Conservation (phyloP, 1,140 invertebrate genomes). For the Physella acuta region DNA sequence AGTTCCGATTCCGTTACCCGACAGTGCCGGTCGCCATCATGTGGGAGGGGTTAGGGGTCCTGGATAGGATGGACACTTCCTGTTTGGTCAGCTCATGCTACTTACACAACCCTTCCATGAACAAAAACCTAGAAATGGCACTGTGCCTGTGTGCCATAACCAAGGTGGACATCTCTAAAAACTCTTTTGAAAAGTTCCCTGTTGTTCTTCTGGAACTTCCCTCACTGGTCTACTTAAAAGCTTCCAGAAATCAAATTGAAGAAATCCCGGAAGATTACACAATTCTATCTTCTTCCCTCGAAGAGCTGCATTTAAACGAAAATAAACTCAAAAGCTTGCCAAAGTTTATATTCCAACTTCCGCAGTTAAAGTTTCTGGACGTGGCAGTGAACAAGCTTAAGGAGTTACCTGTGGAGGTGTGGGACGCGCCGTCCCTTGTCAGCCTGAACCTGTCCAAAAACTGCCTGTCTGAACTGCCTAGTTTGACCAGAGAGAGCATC, state of each 20-base stretch:
- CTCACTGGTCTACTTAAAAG: slow-evolving; percentile 77
- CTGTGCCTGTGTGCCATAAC: slow-evolving; percentile 85
- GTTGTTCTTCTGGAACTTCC: slow-evolving; percentile 79
- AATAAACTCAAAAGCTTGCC: slow-evolving; percentile 82
- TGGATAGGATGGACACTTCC: slow-evolving; percentile 67
- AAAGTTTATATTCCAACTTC: slow-evolving; percentile 78
- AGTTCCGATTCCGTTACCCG: slow-evolving; percentile 73
- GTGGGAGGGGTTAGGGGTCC: slow-evolving; percentile 78
- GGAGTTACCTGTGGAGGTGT: slow-evolving; percentile 80
- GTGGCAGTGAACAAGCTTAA: slow-evolving; percentile 93
- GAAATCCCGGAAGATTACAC: slow-evolving; percentile 64
- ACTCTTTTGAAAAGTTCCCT: slow-evolving; percentile 80
- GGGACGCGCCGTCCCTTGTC: slow-evolving; percentile 65
- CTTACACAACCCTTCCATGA: slow-evolving; percentile 43
- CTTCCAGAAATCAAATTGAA: slow-evolving; percentile 85
- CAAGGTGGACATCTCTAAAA: slow-evolving; percentile 89
- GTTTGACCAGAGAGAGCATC: slow-evolving; percentile 18
- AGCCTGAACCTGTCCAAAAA: slow-evolving; percentile 92
- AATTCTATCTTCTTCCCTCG: slow-evolving; percentile 69
- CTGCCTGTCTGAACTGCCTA: slow-evolving; percentile 78
- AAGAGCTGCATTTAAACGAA: slow-evolving; percentile 86
- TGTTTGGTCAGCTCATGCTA: slow-evolving; percentile 72
- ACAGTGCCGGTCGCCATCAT: slow-evolving; percentile 87
- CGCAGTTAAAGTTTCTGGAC: slow-evolving; percentile 79
- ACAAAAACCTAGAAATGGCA: slow-evolving; percentile 50